Percentiles rank a stretch among this genome's conserved stretches.
Evolutionary conservation across 53 echinoderm and acorn worm species (phyloP).

Genomic region (Stichopus horrens): DNA sequence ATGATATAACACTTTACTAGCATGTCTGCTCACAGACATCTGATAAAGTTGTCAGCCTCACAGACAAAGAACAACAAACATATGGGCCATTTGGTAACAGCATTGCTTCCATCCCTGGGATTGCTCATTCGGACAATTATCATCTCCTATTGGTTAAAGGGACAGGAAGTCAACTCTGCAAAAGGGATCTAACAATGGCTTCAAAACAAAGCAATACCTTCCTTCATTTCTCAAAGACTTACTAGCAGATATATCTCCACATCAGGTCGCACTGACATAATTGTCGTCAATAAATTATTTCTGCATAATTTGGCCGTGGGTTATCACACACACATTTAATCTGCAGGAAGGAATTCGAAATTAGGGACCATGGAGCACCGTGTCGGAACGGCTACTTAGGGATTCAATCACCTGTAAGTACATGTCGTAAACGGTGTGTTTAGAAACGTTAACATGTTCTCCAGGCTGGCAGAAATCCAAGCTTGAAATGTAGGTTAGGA

Average conservation of each 20-base stretch:
- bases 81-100: neutral
- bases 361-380: no score
- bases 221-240: neutral
- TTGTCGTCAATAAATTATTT: constrained; percentile 7
- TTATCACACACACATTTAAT: neutral
- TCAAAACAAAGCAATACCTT: constrained; percentile 4
- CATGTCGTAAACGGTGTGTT: no score
- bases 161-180: constrained; percentile 11
- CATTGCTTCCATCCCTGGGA: constrained; percentile 27
- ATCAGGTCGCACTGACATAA: neutral
- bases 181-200: constrained; percentile 8
- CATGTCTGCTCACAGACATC: constrained; percentile 12
- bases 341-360: no score
- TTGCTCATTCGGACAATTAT: constrained; percentile 9
- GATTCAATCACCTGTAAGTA: no score
- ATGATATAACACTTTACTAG: neutral
- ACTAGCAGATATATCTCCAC: neutral
- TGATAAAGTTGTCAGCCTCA: constrained; percentile 21
- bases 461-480: no score
- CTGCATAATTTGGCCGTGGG: neutral
- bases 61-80: constrained; percentile 44
- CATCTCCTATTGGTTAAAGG: neutral
- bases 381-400: no score
- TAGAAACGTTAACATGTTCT: no score
- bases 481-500: no score